phyloP scores from a whole-genome alignment of 2,113 vertebrate species.

The Uria aalge region DNA sequence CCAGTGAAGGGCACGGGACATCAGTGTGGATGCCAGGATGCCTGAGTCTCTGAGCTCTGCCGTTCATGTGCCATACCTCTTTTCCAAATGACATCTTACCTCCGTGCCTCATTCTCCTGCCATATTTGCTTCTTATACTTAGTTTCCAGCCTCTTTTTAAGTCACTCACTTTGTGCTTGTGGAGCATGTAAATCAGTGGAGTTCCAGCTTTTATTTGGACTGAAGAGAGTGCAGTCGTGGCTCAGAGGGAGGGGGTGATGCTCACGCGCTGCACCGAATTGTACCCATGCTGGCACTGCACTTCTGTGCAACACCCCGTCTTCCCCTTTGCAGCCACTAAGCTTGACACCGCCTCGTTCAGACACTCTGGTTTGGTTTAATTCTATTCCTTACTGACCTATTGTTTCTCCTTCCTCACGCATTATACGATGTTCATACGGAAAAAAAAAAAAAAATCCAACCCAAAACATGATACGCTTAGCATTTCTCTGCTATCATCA shows the following conservation, averaged over 20 bases:
- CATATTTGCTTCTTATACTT: neutral
- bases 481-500: neutral
- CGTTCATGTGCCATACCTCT: neutral
- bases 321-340: neutral
- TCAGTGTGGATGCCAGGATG: neutral
- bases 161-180: neutral
- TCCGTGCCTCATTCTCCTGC: rapidly evolving
- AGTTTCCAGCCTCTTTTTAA: neutral
- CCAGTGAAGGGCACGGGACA: neutral
- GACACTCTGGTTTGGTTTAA: neutral
- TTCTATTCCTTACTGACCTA: neutral
- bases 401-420: neutral
- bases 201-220: neutral
- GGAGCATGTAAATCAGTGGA: neutral
- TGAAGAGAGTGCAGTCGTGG: rapidly evolving
- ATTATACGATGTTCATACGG: neutral
- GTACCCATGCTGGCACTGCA: neutral
- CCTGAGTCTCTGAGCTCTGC: neutral
- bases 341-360: neutral
- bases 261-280: rapidly evolving
- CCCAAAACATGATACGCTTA: neutral
- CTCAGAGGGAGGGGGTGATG: neutral
- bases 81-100: neutral
- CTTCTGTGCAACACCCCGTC: neutral
- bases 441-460: neutral